Evolutionary conservation across 2,888 invertebrate genomes (phyloP), one percentile per base, ranked within the genome.

Genomic region (Nymphalis urticae): DNA sequence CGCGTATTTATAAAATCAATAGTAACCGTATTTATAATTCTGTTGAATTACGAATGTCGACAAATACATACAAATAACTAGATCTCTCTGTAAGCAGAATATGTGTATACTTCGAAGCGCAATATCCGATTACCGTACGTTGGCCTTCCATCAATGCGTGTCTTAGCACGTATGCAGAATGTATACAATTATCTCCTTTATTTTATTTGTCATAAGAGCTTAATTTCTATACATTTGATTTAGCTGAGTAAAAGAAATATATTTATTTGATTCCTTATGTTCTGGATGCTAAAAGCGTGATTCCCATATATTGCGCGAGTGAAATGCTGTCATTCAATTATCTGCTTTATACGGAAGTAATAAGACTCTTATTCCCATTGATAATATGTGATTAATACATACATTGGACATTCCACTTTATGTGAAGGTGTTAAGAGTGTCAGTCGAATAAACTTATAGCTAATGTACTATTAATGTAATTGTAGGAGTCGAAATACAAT

Each of bases 231-330:
- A 16, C 6, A 27, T 8, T 56, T 17, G 2, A 32, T 56, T 56
- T 32, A 56, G 54, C 54, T 56, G 54, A 56, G 54, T 56, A 51
- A 32, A 54, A 56, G 27, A n/a, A 17, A 56, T 54, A 56, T 56
- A 17, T 56, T 32, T n/a, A 56, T 56, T 56, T 56, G 54, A 56
- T 56, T 27, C 54, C 54, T n/a, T 56, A 56, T 56, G 54, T 56
- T 56, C 54, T 56, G 24, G 53, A 24, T 21, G 54, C 54, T 32
- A 56, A 56, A 32, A 56, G 27, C 27, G 27, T 17, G 54, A 56
- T 32, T 56, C 54, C 27, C 16, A 7, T 56, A 56, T 32, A 56
- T 32, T 32, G 54, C 54, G 27, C n/a, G 54, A 24, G 51, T 51
- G 21, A 9, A 10, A 10, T 51, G 10, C 7, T 17, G 1, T 56